Percentiles rank a stretch among this genome's conserved stretches.
These are phyloP conservation scores for Camelus dromedarius DNA, from an alignment of 2,113 vertebrate genomes.

Conservation along the genomic window DNA sequence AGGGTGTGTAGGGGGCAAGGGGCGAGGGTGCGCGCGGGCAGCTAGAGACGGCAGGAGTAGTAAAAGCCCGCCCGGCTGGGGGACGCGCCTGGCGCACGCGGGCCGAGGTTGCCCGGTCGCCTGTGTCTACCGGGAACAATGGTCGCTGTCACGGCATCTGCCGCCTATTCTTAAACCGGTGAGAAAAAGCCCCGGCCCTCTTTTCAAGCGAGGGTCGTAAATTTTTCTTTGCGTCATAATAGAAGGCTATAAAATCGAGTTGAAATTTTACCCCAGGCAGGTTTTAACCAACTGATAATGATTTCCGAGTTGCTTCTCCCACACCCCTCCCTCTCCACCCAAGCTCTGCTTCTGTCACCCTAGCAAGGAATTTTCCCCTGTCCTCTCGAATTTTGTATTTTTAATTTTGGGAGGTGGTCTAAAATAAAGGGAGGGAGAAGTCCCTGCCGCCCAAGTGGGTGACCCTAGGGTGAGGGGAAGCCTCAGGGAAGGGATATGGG, in stretches of 20 bases:
- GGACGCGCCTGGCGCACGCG: slow-evolving; percentile 83
- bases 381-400: slow-evolving; percentile 39
- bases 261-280: slow-evolving; percentile 88
- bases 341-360: slow-evolving; percentile 41
- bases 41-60: slow-evolving; percentile 74
- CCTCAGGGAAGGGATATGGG: neutral
- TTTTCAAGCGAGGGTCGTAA: slow-evolving; percentile 87
- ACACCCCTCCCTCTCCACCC: slow-evolving; percentile 5
- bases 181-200: slow-evolving; percentile 88
- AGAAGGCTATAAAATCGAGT: slow-evolving; percentile 87
- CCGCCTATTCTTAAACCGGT: slow-evolving; percentile 86
- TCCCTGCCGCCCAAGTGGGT: neutral
- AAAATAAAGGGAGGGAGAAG: slow-evolving; percentile 41
- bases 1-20: slow-evolving; percentile 25
- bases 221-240: slow-evolving; percentile 87
- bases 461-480: neutral
- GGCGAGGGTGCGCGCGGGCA: slow-evolving; percentile 52
- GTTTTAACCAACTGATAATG: slow-evolving; percentile 86
- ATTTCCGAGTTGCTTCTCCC: slow-evolving; percentile 82
- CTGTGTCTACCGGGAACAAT: slow-evolving; percentile 88
- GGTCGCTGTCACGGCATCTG: slow-evolving; percentile 87
- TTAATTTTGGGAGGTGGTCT: neutral
- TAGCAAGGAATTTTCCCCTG: slow-evolving; percentile 32
- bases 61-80: slow-evolving; percentile 69
- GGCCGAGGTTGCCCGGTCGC: slow-evolving; percentile 84